Evolutionary conservation across 92 coral and sea anemone genomes (phyloP), one percentile per base, ranked within the genome.

Genomic region (Porites cylindrica): DNA sequence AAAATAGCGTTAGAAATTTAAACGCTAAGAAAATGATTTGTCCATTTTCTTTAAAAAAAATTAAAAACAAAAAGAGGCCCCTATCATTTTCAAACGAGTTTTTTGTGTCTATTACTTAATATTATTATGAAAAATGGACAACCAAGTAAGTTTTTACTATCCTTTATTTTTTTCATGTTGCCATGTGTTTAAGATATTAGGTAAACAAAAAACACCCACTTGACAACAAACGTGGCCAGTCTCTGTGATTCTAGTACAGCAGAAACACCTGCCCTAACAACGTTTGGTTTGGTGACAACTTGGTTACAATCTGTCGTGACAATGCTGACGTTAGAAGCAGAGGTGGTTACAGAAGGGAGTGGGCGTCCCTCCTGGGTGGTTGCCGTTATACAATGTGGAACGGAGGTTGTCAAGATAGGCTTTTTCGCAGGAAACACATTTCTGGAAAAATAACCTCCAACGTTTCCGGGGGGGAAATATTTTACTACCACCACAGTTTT

Each of bases 391-490:
- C 47, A 38, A 4, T 38, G 47, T 38, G 6, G 6, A 38, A 38
- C 47, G 47, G 85, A 20, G 4, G 73, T 65, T 74, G 81, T 84
- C 62, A 51, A 50, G 75, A 12, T 69, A 9, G 62, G 76, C 52
- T 68, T 20, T 72, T 63, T 83, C 51, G 87, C 83, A 18, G 88
- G 88, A 21, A 85, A 85, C 67, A 85, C 88, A 56, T 85, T 85
- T 66, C 66, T 20, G 7, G 74, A 66, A 18, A 32, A 85, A 38
- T 63, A 51, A 20, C 87, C 87, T 2, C 20, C 20, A 8, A 86
- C 77, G 13, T 91, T 91, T 38, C 93, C 93, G 9, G 70, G 84
- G 0, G 93, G 93, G 19, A 21, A 38, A 89, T 91, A 91, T 53
- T 87, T 91, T 11, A 91, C 26, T 50, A 91, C 91, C 16, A 91